These are phyloP conservation scores for Ictidomys tridecemlineatus DNA, from an alignment of 2,113 vertebrate genomes.

Conservation along the genomic window DNA sequence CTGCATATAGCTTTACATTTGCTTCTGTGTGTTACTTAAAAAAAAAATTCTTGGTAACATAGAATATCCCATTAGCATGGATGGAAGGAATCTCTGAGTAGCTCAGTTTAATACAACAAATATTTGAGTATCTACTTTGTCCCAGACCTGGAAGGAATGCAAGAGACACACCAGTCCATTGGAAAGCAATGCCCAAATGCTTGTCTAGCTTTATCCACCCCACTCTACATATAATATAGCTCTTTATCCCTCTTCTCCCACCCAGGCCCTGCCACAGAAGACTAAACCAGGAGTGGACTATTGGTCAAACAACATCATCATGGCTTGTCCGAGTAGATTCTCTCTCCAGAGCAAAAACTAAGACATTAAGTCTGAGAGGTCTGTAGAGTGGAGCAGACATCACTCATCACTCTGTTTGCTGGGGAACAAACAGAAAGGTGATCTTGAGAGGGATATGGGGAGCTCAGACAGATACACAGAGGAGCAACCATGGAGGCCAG, in stretches of 20 bases:
- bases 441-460: not conserved
- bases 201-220: not conserved
- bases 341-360: not conserved
- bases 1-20: not conserved
- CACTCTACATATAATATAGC: not conserved
- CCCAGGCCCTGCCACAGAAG: not conserved
- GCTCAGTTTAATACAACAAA: not conserved
- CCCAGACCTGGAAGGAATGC: not conserved
- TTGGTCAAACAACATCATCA: not conserved
- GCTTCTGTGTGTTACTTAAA: not conserved
- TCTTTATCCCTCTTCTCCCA: not conserved
- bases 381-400: not conserved
- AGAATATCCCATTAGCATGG: not conserved
- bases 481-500: not conserved
- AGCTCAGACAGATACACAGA: not conserved
- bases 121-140: not conserved
- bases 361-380: not conserved
- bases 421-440: not conserved
- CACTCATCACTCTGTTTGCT: not conserved
- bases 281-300: not conserved
- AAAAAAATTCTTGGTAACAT: not conserved
- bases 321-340: not conserved
- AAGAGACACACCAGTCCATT: not conserved
- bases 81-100: not conserved
- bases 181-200: not conserved